Conservation (phyloP, 2,113 vertebrate species). For the Piaya cayana region DNA sequence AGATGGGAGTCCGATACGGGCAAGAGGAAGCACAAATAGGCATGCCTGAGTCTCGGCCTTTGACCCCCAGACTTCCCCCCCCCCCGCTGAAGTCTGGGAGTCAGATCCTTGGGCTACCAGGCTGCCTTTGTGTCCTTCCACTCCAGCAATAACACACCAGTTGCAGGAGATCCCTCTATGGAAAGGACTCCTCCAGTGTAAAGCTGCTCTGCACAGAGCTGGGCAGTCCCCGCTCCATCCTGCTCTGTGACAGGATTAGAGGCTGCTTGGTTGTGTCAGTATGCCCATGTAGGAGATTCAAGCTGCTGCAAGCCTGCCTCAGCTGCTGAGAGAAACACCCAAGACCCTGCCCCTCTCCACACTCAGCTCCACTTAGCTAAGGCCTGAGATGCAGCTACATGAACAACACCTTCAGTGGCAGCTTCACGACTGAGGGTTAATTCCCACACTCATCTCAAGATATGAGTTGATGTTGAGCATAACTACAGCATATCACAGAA, state of each 20-base stretch:
- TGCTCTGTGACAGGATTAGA: not conserved
- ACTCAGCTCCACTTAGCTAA: not conserved
- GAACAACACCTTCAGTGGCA: not conserved
- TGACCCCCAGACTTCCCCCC: conserved; percentile 27
- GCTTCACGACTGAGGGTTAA: not conserved
- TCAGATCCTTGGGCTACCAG: not conserved
- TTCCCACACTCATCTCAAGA: not conserved
- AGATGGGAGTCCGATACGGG: not conserved
- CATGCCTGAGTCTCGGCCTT: conserved; percentile 17
- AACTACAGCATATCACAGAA: not conserved
- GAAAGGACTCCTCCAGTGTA: not conserved
- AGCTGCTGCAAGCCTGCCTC: not conserved
- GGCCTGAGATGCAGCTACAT: not conserved
- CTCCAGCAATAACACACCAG: not conserved
- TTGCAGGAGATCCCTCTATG: not conserved
- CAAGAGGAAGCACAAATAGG: not conserved
- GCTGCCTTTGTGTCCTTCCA: not conserved
- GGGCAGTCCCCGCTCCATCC: fast-evolving
- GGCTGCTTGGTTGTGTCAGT: not conserved
- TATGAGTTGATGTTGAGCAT: not conserved
- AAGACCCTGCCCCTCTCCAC: not conserved
- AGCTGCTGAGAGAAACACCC: not conserved
- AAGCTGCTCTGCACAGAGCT: not conserved
- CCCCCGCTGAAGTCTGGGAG: not conserved
- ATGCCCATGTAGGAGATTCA: not conserved